These are phyloP conservation scores for Oasisia sp. DNA, from an alignment of 2,888 invertebrate genomes.

Conservation along the genomic window DNA sequence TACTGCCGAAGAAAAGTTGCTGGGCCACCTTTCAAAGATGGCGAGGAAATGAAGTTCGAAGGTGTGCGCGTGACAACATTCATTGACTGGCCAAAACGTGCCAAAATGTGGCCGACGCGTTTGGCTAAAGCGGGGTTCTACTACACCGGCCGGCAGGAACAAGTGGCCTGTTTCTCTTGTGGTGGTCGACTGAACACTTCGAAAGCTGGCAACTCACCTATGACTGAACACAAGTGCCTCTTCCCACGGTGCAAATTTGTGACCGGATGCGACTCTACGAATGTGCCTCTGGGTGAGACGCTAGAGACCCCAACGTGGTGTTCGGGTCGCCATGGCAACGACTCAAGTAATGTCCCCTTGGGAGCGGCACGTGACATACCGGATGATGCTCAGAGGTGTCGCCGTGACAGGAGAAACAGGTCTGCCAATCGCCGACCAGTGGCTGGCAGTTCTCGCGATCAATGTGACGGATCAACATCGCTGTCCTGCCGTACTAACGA, in stretches of 20 bases:
- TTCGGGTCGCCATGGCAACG: background rate
- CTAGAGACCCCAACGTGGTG: background rate
- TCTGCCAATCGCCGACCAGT: background rate
- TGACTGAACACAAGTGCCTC: background rate
- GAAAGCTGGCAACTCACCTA: background rate
- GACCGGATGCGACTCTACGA: background rate
- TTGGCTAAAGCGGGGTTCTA: background rate
- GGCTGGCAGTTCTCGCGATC: background rate
- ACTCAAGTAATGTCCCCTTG: background rate
- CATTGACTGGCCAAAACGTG: background rate
- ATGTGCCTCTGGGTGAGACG: background rate
- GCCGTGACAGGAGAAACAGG: background rate
- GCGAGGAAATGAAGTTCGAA: background rate
- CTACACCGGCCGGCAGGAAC: background rate
- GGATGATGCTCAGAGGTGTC: background rate
- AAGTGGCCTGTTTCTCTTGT: background rate
- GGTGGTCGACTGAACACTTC: background rate
- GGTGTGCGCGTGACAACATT: background rate
- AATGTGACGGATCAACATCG: background rate
- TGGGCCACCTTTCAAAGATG: background rate
- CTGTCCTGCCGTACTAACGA: background rate
- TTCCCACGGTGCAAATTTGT: background rate
- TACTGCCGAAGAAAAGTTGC: background rate
- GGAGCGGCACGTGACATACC: background rate
- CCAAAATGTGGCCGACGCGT: background rate